A percentile compares a stretch with the other conserved stretches of the same genome.
Conservation (phyloP, 2,113 vertebrate species). For the Megaceryle maxima region DNA sequence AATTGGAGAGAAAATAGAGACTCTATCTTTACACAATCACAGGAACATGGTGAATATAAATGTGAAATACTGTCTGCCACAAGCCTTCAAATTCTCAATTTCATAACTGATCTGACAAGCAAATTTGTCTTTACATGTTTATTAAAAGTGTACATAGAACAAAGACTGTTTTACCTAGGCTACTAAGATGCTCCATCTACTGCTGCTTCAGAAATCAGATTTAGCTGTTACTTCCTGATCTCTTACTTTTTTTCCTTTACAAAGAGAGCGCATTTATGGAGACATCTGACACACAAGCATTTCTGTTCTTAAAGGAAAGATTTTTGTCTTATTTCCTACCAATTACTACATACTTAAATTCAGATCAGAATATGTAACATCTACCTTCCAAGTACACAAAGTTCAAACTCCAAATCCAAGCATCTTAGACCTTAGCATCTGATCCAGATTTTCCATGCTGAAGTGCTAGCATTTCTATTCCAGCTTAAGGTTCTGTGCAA, state of each 20-base stretch:
- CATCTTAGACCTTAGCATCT: neutral
- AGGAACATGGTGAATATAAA: neutral
- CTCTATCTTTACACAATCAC: neutral
- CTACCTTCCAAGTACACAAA: neutral
- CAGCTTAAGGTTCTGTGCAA: neutral
- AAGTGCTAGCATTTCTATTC: neutral
- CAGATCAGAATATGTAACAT: neutral
- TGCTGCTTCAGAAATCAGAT: neutral
- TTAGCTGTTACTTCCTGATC: neutral
- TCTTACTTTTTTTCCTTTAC: neutral
- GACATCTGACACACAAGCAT: neutral
- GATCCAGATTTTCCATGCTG: neutral
- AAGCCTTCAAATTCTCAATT: neutral
- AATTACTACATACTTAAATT: neutral
- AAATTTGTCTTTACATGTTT: neutral
- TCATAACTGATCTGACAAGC: neutral
- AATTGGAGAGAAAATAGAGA: neutral
- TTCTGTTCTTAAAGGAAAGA: constrained; percentile 8
- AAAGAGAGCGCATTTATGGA: neutral
- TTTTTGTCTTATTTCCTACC: constrained; percentile 7
- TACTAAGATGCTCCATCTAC: neutral
- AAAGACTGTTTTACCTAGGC: neutral
- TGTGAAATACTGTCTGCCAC: neutral
- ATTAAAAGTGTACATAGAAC: neutral
- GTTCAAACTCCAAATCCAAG: neutral